Conservation (phyloP, 2,113 vertebrate genomes). For the Megaceryle maxima region DNA sequence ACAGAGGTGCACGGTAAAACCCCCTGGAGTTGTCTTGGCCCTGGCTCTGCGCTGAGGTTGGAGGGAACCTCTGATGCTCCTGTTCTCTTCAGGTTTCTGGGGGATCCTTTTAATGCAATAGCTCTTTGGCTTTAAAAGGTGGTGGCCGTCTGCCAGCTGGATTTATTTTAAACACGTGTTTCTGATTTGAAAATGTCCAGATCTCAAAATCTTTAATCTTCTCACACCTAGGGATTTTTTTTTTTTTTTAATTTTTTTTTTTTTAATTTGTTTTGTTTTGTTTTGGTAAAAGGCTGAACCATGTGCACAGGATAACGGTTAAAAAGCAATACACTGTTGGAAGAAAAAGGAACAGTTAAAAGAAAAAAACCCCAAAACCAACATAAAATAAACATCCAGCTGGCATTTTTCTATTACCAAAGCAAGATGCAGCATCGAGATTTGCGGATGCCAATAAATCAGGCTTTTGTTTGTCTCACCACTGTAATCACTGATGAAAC, state of each 20-base stretch:
- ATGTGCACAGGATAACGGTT: slow-evolving; percentile 25
- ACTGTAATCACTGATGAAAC: not conserved
- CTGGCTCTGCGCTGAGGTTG: not conserved
- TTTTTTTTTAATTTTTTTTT: not conserved
- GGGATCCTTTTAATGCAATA: not conserved
- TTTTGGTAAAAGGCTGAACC: slow-evolving; percentile 45
- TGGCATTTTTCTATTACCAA: not conserved
- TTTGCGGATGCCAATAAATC: not conserved
- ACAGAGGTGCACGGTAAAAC: not conserved
- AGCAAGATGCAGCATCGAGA: not conserved
- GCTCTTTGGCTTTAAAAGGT: slow-evolving; percentile 12
- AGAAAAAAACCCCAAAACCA: not conserved
- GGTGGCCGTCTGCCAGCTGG: slow-evolving; percentile 45
- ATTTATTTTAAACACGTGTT: slow-evolving; percentile 64
- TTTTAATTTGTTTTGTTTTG: slow-evolving; percentile 13
- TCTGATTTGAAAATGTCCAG: slow-evolving; percentile 67
- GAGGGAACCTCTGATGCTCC: not conserved
- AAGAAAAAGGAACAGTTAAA: not conserved
- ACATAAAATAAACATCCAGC: not conserved
- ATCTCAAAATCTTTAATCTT: slow-evolving; percentile 70
- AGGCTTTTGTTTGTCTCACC: slow-evolving; percentile 15
- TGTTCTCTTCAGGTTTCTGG: not conserved
- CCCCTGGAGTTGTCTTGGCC: not conserved
- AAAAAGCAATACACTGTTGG: not conserved
- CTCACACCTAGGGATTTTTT: slow-evolving; percentile 67